Percentiles rank a stretch among this genome's conserved stretches.
Conservation (phyloP, 2,888 invertebrate genomes). For the Caenorhabditis becei region DNA sequence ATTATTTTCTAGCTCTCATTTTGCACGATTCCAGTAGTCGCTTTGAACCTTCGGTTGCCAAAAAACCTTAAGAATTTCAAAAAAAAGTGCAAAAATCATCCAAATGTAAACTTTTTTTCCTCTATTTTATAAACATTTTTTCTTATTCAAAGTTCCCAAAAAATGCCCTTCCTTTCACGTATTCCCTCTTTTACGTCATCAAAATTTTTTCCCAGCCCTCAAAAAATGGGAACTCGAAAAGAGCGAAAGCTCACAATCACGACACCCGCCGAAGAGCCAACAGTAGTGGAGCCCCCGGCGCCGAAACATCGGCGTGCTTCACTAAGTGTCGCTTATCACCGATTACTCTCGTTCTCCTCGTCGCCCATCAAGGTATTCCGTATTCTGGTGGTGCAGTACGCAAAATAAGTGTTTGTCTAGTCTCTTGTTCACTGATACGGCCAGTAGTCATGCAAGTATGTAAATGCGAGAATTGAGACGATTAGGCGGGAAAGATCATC, state of each 20-base stretch:
- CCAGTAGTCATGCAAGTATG: not conserved
- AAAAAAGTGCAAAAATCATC: too few species aligned
- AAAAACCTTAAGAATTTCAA: too few species aligned
- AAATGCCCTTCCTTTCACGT: not conserved
- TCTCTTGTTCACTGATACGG: not conserved
- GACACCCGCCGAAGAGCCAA: conserved; percentile 37
- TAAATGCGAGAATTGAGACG: conserved; percentile 9
- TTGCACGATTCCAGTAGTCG: not conserved
- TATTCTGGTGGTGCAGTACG: not conserved
- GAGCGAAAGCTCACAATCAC: conserved; percentile 59
- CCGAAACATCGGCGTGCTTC: conserved; percentile 55
- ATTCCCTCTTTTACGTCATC: too few species aligned
- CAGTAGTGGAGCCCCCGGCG: conserved; percentile 44
- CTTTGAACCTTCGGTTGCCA: too few species aligned
- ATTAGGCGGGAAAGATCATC: conserved; percentile 3
- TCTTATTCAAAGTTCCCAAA: not conserved
- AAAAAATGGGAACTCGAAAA: conserved; percentile 24
- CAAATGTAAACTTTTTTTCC: too few species aligned
- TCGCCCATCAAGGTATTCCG: conserved; percentile 59
- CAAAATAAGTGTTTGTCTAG: not conserved
- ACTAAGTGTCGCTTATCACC: conserved; percentile 62
- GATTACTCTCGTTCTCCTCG: conserved; percentile 56
- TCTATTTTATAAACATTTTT: not conserved
- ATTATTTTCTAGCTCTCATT: not conserved
- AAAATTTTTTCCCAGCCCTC: not conserved